Evolutionary conservation across 2,797 vertebrate species (phyloP).

Genomic region (Brachyrhaphis roseni): DNA sequence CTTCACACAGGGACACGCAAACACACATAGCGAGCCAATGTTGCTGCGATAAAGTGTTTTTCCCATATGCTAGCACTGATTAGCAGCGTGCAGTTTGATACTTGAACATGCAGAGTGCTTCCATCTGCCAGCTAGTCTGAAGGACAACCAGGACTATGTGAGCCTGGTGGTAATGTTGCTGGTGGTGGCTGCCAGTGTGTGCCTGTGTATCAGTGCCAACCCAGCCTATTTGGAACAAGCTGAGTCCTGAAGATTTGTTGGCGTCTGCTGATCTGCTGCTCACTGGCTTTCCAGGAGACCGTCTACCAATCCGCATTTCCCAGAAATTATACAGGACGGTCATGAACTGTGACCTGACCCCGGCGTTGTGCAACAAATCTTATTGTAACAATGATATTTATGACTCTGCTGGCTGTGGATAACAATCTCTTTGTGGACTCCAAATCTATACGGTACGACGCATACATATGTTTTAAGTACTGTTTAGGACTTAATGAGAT

Average conservation of each 20-base stretch:
- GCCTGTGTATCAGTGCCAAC: conserved; percentile 46
- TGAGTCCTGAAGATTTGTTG: conserved; percentile 71
- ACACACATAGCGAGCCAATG: conserved; percentile 17
- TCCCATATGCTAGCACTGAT: conserved; percentile 66
- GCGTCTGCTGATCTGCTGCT: conserved; percentile 64
- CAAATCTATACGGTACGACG: not conserved
- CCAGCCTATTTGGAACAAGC: conserved; percentile 64
- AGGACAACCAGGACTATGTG: conserved; percentile 48
- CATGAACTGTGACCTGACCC: conserved; percentile 28
- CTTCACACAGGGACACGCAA: not conserved
- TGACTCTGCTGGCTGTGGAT: not conserved
- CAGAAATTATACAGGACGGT: conserved; percentile 66
- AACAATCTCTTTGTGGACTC: not conserved
- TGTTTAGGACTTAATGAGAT: not conserved
- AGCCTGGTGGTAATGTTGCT: conserved; percentile 43
- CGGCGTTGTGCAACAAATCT: not conserved
- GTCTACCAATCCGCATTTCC: conserved; percentile 64
- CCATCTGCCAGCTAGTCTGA: conserved; percentile 68
- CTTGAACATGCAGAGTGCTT: conserved; percentile 65
- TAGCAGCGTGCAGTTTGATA: conserved; percentile 60
- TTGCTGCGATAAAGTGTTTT: conserved; percentile 45
- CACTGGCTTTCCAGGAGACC: conserved; percentile 72
- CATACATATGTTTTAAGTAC: not conserved
- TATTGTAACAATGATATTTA: not conserved
- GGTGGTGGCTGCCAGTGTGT: conserved; percentile 29